A percentile compares a stretch with the other conserved stretches of the same genome.
These are phyloP conservation scores for Botia kubotai DNA, from an alignment of 2,797 vertebrate genomes.

Conservation along the genomic window DNA sequence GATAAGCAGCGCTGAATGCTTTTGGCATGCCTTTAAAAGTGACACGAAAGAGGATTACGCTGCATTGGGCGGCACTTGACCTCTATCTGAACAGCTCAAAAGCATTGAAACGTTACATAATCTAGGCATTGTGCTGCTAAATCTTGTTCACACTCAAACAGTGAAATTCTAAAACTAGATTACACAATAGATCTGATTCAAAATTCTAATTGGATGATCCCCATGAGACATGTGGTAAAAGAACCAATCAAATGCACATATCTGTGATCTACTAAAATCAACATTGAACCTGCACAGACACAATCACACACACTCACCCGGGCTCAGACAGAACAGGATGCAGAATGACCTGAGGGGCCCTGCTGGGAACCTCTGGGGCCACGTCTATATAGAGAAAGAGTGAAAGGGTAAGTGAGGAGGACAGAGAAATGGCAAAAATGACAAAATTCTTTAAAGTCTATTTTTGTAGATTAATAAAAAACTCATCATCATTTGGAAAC, in stretches of 20 bases:
- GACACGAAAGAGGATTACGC: slow-evolving; percentile 4
- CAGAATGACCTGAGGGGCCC: slow-evolving; percentile 94
- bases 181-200: neutral
- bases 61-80: neutral
- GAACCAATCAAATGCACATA: neutral
- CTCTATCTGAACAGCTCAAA: neutral
- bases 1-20: slow-evolving; percentile 24
- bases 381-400: slow-evolving; percentile 80
- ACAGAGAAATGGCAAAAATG: neutral
- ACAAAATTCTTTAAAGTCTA: neutral
- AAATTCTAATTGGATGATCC: neutral
- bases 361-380: slow-evolving; percentile 88
- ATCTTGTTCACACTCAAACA: neutral
- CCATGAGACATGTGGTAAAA: neutral
- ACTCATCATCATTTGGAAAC: neutral
- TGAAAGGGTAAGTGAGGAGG: neutral
- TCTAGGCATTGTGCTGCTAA: neutral
- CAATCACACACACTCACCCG: slow-evolving; percentile 80
- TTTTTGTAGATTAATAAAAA: slow-evolving; percentile 15
- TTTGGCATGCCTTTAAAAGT: slow-evolving; percentile 20
- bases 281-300: neutral
- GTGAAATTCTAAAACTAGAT: neutral
- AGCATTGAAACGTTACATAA: neutral
- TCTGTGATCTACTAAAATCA: slow-evolving; percentile 4
- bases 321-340: slow-evolving; percentile 94